phyloP scores from a whole-genome alignment of 2,888 invertebrate species.

The Leptura quadrifasciata region DNA sequence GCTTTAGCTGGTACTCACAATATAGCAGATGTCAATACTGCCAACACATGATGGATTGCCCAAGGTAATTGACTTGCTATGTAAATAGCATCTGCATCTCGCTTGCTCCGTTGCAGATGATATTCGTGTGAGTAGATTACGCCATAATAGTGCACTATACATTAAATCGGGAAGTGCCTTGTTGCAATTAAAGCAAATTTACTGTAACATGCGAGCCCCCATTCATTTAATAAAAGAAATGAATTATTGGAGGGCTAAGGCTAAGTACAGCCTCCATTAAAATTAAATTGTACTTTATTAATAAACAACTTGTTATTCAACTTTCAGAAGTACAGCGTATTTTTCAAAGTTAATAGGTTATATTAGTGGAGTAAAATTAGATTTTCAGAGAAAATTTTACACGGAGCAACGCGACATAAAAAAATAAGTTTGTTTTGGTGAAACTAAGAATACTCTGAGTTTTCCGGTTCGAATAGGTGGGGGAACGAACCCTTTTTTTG shows the following conservation, averaged over 20 bases:
- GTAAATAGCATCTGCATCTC: conserved; percentile 53
- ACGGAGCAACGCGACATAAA: too few species aligned
- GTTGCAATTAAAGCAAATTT: conserved; percentile 17
- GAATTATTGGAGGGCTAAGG: neutral
- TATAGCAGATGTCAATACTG: conserved; percentile 48
- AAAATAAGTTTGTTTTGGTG: too few species aligned
- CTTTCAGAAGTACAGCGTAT: too few species aligned
- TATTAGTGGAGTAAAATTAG: too few species aligned
- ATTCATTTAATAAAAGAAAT: conserved; percentile 7
- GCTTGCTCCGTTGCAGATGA: conserved; percentile 3
- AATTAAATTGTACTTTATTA: neutral
- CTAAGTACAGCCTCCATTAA: neutral
- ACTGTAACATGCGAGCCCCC: neutral
- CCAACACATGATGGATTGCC: conserved; percentile 57
- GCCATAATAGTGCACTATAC: conserved; percentile 2
- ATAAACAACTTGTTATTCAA: too few species aligned
- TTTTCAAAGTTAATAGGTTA: too few species aligned
- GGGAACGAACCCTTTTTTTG: too few species aligned
- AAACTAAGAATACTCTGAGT: too few species aligned
- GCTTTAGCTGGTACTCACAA: conserved; percentile 34
- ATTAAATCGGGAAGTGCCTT: conserved; percentile 14
- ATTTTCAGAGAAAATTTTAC: too few species aligned
- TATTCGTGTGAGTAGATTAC: conserved; percentile 10
- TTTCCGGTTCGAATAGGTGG: too few species aligned
- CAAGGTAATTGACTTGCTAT: conserved; percentile 59